Evolutionary conservation across 2,113 vertebrate genomes (phyloP), one percentile per base, ranked within the genome.

Genomic region (Eulemur rufifrons): DNA sequence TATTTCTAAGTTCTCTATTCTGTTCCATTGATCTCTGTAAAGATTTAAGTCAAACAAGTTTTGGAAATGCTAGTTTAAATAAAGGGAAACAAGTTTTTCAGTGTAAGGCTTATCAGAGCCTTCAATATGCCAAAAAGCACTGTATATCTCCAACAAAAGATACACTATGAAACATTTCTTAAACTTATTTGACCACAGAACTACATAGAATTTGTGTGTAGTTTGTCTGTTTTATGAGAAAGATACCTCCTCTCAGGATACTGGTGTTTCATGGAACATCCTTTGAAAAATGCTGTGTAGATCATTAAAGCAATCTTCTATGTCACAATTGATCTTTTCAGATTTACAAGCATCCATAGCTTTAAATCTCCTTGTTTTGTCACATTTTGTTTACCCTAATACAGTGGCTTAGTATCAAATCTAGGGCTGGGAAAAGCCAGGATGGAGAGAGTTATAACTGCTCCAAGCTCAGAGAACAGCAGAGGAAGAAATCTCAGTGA

Each of bases 241-340:
- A 82, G 29, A 66, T 54, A 32, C 8, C 69, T 63, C 25, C 12
- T 59, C 52, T 76, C 69, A 42, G 52, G 82, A 92, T 93, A 66
- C 42, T 59, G 59, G 11, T 45, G 4, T 59, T 88, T 45, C 50
- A 71, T 10, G 64, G 45, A 87, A 7, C n/a, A 63, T 50, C 39
- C 83, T 97, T 85, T 86, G 92, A 93, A 54, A 96, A 86, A 89
- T 37, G 50, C 56, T 42, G 9, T 63, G 61, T 77, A 76, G 47
- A 83, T 96, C 71, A 80, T 68, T 69, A 84, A 92, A 95, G 94
- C 45, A 29, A n/a, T 92, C 20, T 74, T 69, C 56, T 64, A 2
- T 20, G 52, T 68, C 52, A 68, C 27, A 37, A 81, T 0, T 61
- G 29, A 89, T 84, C 56, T 87, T 91, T 90, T 68, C 34, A 10